Percentiles rank a stretch among this genome's conserved stretches.
These are phyloP conservation scores for Nymphalis c-album DNA, from an alignment of 2,888 invertebrate genomes.

Conservation along the genomic window DNA sequence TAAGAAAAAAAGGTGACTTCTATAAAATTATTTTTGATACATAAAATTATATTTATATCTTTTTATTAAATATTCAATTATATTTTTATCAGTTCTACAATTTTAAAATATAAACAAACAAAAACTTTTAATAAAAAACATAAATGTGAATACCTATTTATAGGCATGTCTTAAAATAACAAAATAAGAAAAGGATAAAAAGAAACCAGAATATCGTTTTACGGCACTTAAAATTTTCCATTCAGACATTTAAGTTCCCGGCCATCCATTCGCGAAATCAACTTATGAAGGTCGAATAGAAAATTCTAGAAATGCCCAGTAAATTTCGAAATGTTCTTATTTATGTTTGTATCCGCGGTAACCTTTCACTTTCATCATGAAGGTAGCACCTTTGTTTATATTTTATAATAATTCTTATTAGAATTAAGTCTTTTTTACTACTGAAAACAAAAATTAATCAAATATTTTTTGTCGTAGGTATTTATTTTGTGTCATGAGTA, in stretches of 20 bases:
- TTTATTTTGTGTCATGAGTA: too few species aligned
- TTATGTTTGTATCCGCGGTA: background rate
- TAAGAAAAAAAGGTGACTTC: too few species aligned
- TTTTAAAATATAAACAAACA: too few species aligned
- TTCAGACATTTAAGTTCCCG: conserved; percentile 5
- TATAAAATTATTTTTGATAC: too few species aligned
- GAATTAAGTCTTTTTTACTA: background rate
- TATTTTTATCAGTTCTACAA: too few species aligned
- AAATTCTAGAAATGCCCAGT: background rate
- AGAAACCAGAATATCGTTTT: background rate
- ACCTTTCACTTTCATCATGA: background rate
- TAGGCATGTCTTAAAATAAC: background rate
- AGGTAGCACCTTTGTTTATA: background rate
- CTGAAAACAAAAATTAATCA: too few species aligned
- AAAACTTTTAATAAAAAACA: too few species aligned
- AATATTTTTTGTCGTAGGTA: too few species aligned
- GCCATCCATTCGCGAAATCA: background rate
- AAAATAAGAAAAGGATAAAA: background rate
- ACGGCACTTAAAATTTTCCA: background rate
- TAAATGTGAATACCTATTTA: background rate
- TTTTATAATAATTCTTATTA: background rate
- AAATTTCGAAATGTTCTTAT: background rate
- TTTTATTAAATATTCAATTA: too few species aligned
- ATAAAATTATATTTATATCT: too few species aligned
- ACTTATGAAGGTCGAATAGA: conserved; percentile 7